Conservation (phyloP, 2,888 invertebrate species). For the Artemia sp. region DNA sequence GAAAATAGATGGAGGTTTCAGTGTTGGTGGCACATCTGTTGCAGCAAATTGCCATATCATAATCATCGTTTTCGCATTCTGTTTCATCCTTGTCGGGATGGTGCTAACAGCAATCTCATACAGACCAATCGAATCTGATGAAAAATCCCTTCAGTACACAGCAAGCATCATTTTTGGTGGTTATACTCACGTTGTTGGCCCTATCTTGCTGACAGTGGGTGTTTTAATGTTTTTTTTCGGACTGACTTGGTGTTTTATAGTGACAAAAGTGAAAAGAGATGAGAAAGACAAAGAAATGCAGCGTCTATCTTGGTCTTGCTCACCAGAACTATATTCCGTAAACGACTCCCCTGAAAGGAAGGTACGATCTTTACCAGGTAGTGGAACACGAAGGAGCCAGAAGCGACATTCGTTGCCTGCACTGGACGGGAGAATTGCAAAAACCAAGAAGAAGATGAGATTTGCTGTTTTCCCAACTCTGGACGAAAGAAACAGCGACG, state of each 20-base stretch:
- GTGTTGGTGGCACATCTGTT: constrained; percentile 19
- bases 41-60: constrained; percentile 17
- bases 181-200: constrained; percentile 21
- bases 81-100: constrained; percentile 20
- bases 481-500: neutral
- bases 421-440: constrained; percentile 7
- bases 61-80: constrained; percentile 21
- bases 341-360: neutral
- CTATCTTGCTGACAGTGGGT: constrained; percentile 20
- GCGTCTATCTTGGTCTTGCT: constrained; percentile 11
- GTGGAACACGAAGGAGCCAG: neutral
- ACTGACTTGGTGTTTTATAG: constrained; percentile 16
- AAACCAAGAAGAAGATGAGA: constrained; percentile 11
- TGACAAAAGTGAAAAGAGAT: constrained; percentile 13
- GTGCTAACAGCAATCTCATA: constrained; percentile 21
- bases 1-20: constrained; percentile 21
- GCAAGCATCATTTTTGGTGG: constrained; percentile 18
- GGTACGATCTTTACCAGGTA: constrained; percentile 17
- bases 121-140: constrained; percentile 20
- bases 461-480: constrained; percentile 9
- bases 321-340: neutral
- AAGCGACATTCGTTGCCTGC: constrained; percentile 18
- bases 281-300: constrained; percentile 11
- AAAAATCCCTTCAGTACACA: constrained; percentile 12
- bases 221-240: constrained; percentile 19